A percentile compares a stretch with the other conserved stretches of the same genome.
Conservation (phyloP, 2,797 vertebrate species). For the Champsocephalus esox region DNA sequence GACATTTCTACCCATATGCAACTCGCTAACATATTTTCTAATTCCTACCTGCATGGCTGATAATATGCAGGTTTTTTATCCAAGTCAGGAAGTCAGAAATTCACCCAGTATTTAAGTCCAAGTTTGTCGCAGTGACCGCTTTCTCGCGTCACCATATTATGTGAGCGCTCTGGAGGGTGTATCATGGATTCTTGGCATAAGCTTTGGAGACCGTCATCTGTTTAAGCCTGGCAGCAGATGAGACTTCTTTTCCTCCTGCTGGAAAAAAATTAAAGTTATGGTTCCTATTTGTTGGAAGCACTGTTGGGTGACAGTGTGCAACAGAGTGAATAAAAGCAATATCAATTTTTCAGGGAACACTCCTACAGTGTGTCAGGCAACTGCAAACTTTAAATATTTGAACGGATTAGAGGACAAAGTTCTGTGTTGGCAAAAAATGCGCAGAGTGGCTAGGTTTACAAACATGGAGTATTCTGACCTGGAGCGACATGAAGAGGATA, state of each 20-base stretch:
- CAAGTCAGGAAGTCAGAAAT: conserved; percentile 8
- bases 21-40: not conserved
- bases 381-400: conserved; percentile 67
- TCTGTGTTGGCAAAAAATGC: conserved; percentile 26
- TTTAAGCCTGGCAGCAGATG: conserved; percentile 61
- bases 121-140: conserved; percentile 35
- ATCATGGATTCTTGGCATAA: conserved; percentile 50
- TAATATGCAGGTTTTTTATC: conserved; percentile 17
- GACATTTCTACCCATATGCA: not conserved
- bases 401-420: conserved; percentile 64
- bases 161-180: conserved; percentile 42
- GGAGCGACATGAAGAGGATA: conserved; percentile 1
- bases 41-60: conserved; percentile 9
- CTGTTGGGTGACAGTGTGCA: conserved; percentile 71
- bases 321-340: conserved; percentile 73
- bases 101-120: conserved; percentile 12
- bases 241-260: conserved; percentile 50
- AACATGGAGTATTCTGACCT: conserved; percentile 15
- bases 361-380: conserved; percentile 54
- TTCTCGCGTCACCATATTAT: conserved; percentile 24
- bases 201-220: conserved; percentile 51
- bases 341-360: conserved; percentile 69
- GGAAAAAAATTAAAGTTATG: conserved; percentile 31
- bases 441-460: not conserved
- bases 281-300: conserved; percentile 66